Percentiles rank a stretch among this genome's conserved stretches.
Conservation (phyloP, 2,113 vertebrate species). For the Lepus timidus region DNA sequence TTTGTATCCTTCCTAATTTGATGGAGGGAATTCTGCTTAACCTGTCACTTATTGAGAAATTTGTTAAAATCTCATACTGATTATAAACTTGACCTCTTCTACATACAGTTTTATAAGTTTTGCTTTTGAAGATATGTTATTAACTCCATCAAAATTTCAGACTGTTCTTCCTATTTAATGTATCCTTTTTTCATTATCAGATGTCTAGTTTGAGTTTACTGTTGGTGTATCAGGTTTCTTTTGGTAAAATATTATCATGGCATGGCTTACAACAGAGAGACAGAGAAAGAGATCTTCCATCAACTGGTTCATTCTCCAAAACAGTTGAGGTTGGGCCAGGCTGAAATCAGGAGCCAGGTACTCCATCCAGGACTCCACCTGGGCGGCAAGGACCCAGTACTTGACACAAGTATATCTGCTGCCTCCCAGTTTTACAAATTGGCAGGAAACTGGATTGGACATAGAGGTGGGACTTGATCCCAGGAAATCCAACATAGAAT, state of each 20-base stretch:
- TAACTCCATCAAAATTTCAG: not conserved
- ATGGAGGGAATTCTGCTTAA: not conserved
- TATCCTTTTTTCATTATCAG: not conserved
- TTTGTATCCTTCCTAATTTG: not conserved
- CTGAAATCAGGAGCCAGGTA: too few species aligned
- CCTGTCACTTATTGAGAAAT: not conserved
- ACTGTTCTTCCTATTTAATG: not conserved
- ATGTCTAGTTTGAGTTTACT: not conserved
- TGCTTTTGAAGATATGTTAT: not conserved
- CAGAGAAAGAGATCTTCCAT: too few species aligned
- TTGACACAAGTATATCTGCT: too few species aligned
- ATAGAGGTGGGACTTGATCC: too few species aligned
- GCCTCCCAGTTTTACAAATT: not conserved
- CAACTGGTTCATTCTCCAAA: too few species aligned
- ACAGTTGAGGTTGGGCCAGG: too few species aligned
- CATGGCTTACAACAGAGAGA: not conserved
- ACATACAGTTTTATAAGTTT: not conserved
- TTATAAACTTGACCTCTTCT: not conserved
- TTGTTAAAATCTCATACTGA: not conserved
- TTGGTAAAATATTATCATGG: not conserved
- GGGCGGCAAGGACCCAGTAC: too few species aligned
- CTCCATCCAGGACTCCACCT: too few species aligned
- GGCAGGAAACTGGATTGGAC: too few species aligned
- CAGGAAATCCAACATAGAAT: too few species aligned
- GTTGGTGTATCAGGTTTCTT: not conserved